Evolutionary conservation across 2,888 invertebrate species (phyloP), one percentile per base, ranked within the genome.

Genomic region (Brachypalpus laphriformis): DNA sequence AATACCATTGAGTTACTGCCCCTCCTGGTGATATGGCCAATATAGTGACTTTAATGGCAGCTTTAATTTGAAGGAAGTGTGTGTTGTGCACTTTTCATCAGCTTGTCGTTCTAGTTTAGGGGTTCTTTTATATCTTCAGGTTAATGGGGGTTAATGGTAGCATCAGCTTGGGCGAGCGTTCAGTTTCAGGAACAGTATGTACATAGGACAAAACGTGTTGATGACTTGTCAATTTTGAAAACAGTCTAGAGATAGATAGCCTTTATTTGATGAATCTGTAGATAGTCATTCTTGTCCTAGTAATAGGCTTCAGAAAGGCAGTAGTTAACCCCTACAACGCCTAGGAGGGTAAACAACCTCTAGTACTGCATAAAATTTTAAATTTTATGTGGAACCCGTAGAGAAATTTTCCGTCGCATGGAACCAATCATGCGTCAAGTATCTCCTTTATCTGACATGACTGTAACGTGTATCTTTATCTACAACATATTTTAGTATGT

Each of bases 21-120:
- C 20, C 31, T 16, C 22, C 7, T 63, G 42, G 14, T 56, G 56
- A 75, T 75, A 49, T 45, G 34, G 66, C 37, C 75, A 57, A 66
- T 66, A 66, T 57, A 47, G 16, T 37, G 40, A 11, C 34, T 16
- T n/a, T 66, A 14, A 14, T 37, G 54, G 16, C 25, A n/a, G 25
- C 11, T 28, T 25, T 34, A n/a, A 20, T n/a, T 22, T 14, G 47
- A 4, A 65, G 47, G 34, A 20, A 49, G 65, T 34, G 45, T 65
- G 63, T 49, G 34, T 16, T 63, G 25, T 63, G 14, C 42, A 61
- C 14, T 42, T 28, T 22, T 28, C 14, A n/a, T 42, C 0, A 14
- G 8, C 5, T 61, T 40, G 11, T 34, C 6, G 2, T 11, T 1
- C 34, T n/a, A 5, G 8, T 20, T 3, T 22, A 11, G 18, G 28